These are phyloP conservation scores for Fregetta grallaria DNA, from an alignment of 2,113 vertebrate species.

Conservation along the genomic window DNA sequence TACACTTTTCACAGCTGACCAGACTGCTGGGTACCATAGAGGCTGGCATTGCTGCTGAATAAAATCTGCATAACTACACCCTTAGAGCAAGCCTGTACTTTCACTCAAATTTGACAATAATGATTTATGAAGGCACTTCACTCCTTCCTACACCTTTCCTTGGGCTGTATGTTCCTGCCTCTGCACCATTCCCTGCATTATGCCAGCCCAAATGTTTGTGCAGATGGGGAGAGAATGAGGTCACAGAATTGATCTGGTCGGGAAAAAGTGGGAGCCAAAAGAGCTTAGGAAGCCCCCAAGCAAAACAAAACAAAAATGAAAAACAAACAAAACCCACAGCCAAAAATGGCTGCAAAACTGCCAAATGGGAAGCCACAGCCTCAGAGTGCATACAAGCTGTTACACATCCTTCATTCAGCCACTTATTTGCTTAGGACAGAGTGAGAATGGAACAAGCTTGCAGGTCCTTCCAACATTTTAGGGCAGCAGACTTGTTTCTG, in stretches of 20 bases:
- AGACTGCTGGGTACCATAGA: background rate
- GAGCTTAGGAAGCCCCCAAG: conserved; percentile 20
- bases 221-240: conserved; percentile 46
- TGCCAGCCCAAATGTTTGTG: conserved; percentile 48
- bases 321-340: conserved; percentile 18
- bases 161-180: background rate
- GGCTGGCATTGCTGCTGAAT: background rate
- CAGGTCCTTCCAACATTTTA: background rate
- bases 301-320: conserved; percentile 27
- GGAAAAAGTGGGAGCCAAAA: conserved; percentile 27
- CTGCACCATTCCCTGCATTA: background rate
- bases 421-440: background rate
- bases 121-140: conserved; percentile 2
- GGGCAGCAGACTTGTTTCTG: background rate
- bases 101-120: background rate
- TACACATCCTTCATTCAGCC: background rate
- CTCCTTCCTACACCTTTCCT: background rate
- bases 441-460: background rate
- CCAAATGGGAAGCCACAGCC: conserved; percentile 24
- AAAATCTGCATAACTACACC: background rate
- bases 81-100: background rate
- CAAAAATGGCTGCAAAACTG: conserved; percentile 25
- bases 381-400: background rate
- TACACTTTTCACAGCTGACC: background rate
- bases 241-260: background rate